These are phyloP conservation scores for Pseudorhiza aurosa DNA, from an alignment of 30 jellyfish, hydroid and myxozoan genomes.

Conservation along the genomic window DNA sequence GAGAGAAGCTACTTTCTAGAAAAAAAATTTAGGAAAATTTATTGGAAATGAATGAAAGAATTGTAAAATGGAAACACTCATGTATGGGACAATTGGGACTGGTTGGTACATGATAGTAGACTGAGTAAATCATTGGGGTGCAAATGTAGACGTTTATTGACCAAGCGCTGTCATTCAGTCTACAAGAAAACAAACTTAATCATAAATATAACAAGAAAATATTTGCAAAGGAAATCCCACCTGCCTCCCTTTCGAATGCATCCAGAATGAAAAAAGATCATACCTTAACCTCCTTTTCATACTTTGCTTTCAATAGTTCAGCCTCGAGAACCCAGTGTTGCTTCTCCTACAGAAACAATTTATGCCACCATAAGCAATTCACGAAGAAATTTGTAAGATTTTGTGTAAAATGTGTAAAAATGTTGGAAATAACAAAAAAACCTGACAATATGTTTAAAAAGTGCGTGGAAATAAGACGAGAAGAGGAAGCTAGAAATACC, in stretches of 20 bases:
- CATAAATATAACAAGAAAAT: too few relatives aligned
- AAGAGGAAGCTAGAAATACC: not conserved
- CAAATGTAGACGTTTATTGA: too few relatives aligned
- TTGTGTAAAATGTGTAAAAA: not conserved
- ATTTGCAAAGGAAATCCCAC: too few relatives aligned
- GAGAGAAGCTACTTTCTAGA: constrained; percentile 58
- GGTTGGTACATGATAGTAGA: too few relatives aligned
- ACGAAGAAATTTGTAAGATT: not conserved
- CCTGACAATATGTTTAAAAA: not conserved
- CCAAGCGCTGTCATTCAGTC: too few relatives aligned
- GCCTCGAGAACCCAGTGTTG: constrained; percentile 79
- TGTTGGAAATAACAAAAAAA: not conserved
- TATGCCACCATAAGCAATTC: not conserved
- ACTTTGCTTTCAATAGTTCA: constrained; percentile 68
- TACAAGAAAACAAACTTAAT: too few relatives aligned
- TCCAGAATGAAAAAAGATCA: too few relatives aligned
- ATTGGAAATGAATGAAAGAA: not conserved
- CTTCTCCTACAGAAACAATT: constrained; percentile 47
- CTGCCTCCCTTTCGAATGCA: too few relatives aligned
- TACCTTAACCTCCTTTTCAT: constrained; percentile 71
- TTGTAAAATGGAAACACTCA: not conserved
- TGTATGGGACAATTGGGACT: too few relatives aligned
- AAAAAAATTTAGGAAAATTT: not conserved
- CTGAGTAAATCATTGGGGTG: too few relatives aligned
- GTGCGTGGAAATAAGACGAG: not conserved